These are phyloP conservation scores for Selenia dentaria DNA, from an alignment of 2,888 invertebrate genomes.

Conservation along the genomic window DNA sequence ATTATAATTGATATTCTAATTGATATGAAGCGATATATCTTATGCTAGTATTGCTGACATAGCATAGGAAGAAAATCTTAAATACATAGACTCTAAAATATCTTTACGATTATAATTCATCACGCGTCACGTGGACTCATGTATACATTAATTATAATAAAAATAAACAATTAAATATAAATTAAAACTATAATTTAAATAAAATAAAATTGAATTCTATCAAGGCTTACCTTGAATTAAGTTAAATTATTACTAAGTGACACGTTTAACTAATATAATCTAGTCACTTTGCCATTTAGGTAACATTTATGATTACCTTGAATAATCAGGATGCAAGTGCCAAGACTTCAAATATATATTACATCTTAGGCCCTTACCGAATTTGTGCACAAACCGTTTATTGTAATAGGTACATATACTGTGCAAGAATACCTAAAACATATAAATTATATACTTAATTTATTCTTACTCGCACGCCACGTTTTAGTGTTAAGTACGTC, in stretches of 20 bases:
- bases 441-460: too few species aligned
- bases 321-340: conserved; percentile 45
- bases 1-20: conserved; percentile 65
- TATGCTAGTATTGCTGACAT: conserved; percentile 71
- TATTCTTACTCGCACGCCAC: too few species aligned
- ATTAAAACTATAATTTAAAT: too few species aligned
- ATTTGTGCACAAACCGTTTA: conserved; percentile 15
- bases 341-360: conserved; percentile 51
- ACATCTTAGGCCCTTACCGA: conserved; percentile 62
- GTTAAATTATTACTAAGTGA: too few species aligned
- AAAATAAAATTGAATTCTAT: too few species aligned
- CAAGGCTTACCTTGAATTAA: too few species aligned
- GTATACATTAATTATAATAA: too few species aligned
- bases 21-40: conserved; percentile 63
- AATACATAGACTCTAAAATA: conserved; percentile 12
- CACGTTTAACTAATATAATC: neutral
- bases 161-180: too few species aligned
- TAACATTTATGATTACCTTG: neutral
- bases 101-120: too few species aligned
- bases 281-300: neutral
- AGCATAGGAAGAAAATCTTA: conserved; percentile 49
- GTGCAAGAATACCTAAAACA: neutral
- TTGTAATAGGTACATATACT: neutral
- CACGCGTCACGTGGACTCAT: too few species aligned
- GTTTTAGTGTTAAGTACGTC: too few species aligned